Percentiles rank a stretch among this genome's conserved stretches.
Evolutionary conservation across 2,797 vertebrate genomes (phyloP).

Genomic region (Scolopax bukidnonensis): DNA sequence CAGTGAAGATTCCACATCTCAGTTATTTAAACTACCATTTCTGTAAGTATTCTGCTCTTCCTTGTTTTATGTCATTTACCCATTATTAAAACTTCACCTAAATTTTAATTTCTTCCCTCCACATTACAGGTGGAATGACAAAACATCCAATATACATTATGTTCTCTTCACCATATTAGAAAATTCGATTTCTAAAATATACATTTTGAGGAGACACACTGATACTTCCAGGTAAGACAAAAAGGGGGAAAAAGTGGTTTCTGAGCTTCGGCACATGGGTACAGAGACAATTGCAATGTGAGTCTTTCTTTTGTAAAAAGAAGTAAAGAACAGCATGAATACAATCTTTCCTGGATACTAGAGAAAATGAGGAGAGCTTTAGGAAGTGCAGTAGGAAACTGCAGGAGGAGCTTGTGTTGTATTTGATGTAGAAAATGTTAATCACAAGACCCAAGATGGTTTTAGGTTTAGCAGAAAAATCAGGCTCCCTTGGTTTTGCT

Average conservation of each 20-base stretch:
- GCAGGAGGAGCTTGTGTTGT: not conserved
- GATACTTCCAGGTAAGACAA: conserved; percentile 87
- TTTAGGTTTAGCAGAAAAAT: not conserved
- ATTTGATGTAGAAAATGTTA: not conserved
- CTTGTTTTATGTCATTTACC: not conserved
- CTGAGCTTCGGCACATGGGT: not conserved
- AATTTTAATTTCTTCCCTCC: not conserved
- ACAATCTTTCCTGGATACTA: not conserved
- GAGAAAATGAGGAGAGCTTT: not conserved
- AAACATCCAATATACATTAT: conserved; percentile 89
- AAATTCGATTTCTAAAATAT: conserved; percentile 86
- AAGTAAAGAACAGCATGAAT: not conserved
- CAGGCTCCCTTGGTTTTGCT: not conserved
- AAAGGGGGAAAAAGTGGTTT: not conserved
- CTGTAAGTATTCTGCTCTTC: conserved; percentile 83
- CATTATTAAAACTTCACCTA: not conserved
- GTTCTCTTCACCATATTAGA: conserved; percentile 92
- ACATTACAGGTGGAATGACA: conserved; percentile 92
- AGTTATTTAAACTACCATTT: conserved; percentile 91
- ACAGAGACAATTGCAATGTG: not conserved
- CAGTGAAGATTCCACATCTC: conserved; percentile 85
- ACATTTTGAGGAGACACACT: conserved; percentile 88
- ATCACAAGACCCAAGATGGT: not conserved
- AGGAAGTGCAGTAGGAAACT: not conserved
- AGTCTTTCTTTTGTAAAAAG: not conserved